Percentiles rank a stretch among this genome's conserved stretches.
phyloP scores from a whole-genome alignment of 2,797 vertebrate species.

The Natrix natrix region DNA sequence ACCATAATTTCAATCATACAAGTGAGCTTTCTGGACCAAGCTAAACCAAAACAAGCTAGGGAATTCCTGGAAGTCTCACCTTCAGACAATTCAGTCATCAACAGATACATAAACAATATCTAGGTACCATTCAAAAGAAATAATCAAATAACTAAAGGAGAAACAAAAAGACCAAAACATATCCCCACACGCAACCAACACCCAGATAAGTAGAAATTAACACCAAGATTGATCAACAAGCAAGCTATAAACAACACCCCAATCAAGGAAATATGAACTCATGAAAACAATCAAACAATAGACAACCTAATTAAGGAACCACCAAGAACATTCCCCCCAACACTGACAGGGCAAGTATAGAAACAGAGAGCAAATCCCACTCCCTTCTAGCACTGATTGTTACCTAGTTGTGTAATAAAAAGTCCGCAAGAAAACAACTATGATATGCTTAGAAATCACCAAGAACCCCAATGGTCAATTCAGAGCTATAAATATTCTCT shows the following conservation, averaged over 20 bases:
- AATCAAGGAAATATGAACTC: background rate
- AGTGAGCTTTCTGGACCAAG: too few relatives aligned
- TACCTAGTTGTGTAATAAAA: background rate
- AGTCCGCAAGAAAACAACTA: background rate
- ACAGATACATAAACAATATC: background rate
- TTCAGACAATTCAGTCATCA: background rate
- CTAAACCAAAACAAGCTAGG: background rate
- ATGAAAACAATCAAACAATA: background rate
- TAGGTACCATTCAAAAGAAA: background rate
- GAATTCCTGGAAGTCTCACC: background rate
- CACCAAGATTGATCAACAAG: background rate
- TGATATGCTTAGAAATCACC: background rate
- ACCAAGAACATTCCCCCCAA: background rate
- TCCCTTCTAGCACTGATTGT: background rate
- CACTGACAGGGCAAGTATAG: background rate
- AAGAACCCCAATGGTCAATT: background rate
- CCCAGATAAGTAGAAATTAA: background rate
- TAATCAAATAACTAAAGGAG: background rate
- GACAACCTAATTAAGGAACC: background rate
- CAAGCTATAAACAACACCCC: background rate
- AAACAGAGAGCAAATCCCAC: background rate
- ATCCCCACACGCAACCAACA: background rate
- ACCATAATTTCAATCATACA: background rate
- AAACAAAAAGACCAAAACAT: background rate
- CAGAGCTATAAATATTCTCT: background rate